phyloP scores from a whole-genome alignment of 2,888 invertebrate species.

The Hirtodrosophila cameraria region DNA sequence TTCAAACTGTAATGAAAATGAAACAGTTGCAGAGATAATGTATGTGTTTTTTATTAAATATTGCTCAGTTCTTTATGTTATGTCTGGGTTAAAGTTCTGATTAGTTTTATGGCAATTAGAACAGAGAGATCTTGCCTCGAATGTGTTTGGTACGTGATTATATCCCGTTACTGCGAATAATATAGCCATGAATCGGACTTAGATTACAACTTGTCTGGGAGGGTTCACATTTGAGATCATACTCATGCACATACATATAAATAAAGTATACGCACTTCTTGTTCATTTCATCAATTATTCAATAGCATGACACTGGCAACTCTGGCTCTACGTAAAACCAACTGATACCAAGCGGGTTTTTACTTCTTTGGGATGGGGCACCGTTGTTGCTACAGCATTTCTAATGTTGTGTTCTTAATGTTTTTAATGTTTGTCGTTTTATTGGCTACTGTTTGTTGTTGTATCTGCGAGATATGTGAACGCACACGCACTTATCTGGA shows the following conservation, averaged over 20 bases:
- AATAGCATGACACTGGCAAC: constrained; percentile 34
- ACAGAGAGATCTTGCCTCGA: neutral
- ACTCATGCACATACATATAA: constrained; percentile 18
- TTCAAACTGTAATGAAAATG: neutral
- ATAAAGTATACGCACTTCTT: constrained; percentile 24
- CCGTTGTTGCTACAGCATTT: constrained; percentile 39
- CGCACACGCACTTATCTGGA: constrained; percentile 68
- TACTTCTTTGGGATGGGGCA: neutral
- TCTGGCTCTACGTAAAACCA: too few relatives aligned
- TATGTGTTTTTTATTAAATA: too few relatives aligned
- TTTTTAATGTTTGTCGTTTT: constrained; percentile 75
- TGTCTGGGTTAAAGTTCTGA: constrained; percentile 15
- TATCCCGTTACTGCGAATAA: constrained; percentile 42
- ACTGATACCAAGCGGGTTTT: neutral
- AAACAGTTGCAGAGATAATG: too few relatives aligned
- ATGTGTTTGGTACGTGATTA: constrained; percentile 7
- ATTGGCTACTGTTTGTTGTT: constrained; percentile 58
- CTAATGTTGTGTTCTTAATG: constrained; percentile 74
- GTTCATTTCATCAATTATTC: constrained; percentile 57
- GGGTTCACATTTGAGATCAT: constrained; percentile 33
- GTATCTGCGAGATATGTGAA: constrained; percentile 28
- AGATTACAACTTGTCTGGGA: constrained; percentile 8
- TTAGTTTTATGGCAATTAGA: constrained; percentile 15
- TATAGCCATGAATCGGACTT: constrained; percentile 51
- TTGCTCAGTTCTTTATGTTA: neutral